Evolutionary conservation across 2,113 vertebrate genomes (phyloP), one percentile per base, ranked within the genome.

Genomic region (Oryzias curvinotus): DNA sequence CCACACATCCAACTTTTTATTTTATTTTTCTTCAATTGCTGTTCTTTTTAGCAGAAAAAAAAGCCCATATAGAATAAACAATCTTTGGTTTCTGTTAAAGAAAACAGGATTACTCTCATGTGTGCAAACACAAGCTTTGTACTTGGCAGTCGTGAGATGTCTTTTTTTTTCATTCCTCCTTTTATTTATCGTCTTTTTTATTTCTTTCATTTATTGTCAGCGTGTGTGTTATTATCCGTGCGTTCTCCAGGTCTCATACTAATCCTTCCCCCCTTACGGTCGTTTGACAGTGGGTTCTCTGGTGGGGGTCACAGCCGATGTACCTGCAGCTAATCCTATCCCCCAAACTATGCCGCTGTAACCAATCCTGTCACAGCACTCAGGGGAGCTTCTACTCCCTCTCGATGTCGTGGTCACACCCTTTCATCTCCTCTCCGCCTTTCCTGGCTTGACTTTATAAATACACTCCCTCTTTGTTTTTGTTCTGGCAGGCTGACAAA

Each of bases 301-400:
- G 66, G 76, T 77, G 26, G 42, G 53, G 45, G 86, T 90, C 84
- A 87, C 86, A 88, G 86, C 88, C 84, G 78, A 88, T 75, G 71
- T 75, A 88, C 77, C 82, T 87, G 80, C 75, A 82, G 78, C 74
- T 90, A 87, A 88, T 90, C 86, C 86, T 57, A 75, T 89, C 79
- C 62, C 57, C 78, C 84, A 77, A 77, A 83, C 80, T 47, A 81
- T 75, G 74, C 83, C 75, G 14, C 74, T 80, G 83, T 81, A 86
- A 83, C 78, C 86, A 89, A 87, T 87, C 83, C 81, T 70, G 77
- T 89, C 87, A 76, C 63, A 85, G 75, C 77, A 59, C 65, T 68
- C 50, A 18, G 79, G 25, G 73, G 62, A 57, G 53, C 73, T 58
- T 52, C 65, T 19, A 62, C 74, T 81, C 65, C 79, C 65, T 65